Evolutionary conservation across 2,797 vertebrate species (phyloP), one percentile per base, ranked within the genome.

Genomic region (Acanthornis magna): DNA sequence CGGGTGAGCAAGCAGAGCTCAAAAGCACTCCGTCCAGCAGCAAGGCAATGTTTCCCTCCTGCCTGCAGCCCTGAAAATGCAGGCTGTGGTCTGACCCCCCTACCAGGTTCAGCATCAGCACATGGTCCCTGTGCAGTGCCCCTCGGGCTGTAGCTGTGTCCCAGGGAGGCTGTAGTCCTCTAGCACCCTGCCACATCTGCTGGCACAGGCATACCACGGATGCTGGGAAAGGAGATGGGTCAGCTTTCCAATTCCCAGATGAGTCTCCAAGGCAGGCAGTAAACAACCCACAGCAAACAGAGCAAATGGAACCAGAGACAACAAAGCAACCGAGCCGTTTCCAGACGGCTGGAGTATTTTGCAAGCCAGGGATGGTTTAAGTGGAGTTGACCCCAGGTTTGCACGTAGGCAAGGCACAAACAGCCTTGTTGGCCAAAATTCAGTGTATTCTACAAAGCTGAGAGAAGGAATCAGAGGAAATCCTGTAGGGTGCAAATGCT

Each of bases 251-350:
- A 1, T 48, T 81, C 71, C 78, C 42, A 67, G 36, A 75, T 10
- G 66, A 75, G 58, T 67, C 63, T 78, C 85, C 82, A 75, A 68
- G 58, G 85, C 43, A 86, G 47, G 45, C 57, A 57, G 53, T 73
- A 91, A 83, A 89, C 57, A 91, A 91, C 50, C 36, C 20, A 11
- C 57, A 67, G 86, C 51, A 70, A 95, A 88, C 32, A 66, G 47
- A 75, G 65, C 16, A 48, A 79, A 88, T 3, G 9, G 42, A 48
- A 66, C 55, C 32, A n/a, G 54, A 45, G 26, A 74, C 53, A 32
- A 70, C 26, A 45, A 73, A 70, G 61, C 9, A 11, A 19, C 38
- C 14, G 45, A 60, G 73, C 34, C 13, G 5, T 84, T 91, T 91
- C 80, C 85, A 70, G 65, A 57, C 1, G 42, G 40, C 78, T 58